Evolutionary conservation across 2,797 vertebrate species (phyloP).

Genomic region (Prionace glauca): DNA sequence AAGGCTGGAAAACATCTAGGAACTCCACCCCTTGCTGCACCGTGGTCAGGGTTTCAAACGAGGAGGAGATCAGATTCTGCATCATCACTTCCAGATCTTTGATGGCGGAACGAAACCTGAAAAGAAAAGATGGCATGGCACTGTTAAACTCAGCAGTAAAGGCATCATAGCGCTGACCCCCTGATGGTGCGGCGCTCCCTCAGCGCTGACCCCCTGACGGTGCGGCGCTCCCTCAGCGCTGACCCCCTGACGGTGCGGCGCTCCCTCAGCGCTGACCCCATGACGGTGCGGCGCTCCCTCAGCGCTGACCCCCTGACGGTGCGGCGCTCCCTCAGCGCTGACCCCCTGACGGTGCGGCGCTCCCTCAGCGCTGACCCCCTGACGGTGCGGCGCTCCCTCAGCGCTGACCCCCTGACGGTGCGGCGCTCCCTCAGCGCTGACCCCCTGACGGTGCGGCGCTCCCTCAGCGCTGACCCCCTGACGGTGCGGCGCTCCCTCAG

Average conservation of each 20-base stretch:
- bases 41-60: constrained; percentile 62
- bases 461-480: too few species aligned
- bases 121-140: background rate
- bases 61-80: constrained; percentile 67
- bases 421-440: too few species aligned
- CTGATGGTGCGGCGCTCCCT: too few species aligned
- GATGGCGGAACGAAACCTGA: constrained; percentile 63
- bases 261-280: background rate
- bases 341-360: too few species aligned
- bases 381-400: too few species aligned
- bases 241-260: background rate
- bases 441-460: too few species aligned
- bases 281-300: background rate
- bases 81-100: constrained; percentile 65
- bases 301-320: background rate
- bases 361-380: too few species aligned
- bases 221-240: too few species aligned
- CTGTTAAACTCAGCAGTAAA: background rate
- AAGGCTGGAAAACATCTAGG: constrained; percentile 66
- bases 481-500: too few species aligned
- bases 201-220: too few species aligned
- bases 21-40: constrained; percentile 70
- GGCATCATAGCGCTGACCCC: too few species aligned
- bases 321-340: background rate
- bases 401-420: too few species aligned